Evolutionary conservation across 1,140 invertebrate species (phyloP).

Genomic region (Steinernema khuongi): DNA sequence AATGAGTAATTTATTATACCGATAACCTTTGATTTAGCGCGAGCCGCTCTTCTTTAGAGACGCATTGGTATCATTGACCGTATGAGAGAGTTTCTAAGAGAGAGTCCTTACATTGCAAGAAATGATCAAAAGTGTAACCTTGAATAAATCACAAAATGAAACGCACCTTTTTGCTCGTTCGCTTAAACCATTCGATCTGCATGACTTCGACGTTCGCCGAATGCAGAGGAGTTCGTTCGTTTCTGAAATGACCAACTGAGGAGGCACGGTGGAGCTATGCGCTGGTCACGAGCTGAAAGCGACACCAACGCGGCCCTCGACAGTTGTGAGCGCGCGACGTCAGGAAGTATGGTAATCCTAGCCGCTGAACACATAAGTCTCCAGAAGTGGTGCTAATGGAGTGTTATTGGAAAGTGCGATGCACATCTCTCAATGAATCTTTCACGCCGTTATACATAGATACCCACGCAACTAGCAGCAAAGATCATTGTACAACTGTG

Average conservation of each 20-base stretch:
- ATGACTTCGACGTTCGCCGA: neutral
- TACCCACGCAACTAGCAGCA: no score
- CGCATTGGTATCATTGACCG: neutral
- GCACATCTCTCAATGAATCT: no score
- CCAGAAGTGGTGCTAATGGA: neutral
- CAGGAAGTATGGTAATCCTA: conserved; percentile 4
- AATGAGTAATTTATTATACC: neutral
- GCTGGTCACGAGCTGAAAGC: neutral
- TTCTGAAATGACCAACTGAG: neutral
- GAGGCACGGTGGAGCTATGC: neutral
- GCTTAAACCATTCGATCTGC: conserved; percentile 9
- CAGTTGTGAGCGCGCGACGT: neutral
- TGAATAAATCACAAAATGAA: neutral
- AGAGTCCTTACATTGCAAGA: neutral
- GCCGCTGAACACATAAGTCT: neutral
- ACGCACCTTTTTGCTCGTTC: neutral
- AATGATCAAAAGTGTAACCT: neutral
- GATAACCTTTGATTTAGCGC: neutral
- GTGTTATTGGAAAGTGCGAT: no score
- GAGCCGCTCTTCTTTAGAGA: neutral
- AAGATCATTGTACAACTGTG: no score
- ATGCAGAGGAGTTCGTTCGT: no score
- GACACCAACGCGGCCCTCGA: neutral
- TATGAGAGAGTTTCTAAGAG: neutral
- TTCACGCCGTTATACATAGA: no score